These are phyloP conservation scores for Nesidiocoris tenuis DNA, from an alignment of 2,888 invertebrate species.

Conservation along the genomic window DNA sequence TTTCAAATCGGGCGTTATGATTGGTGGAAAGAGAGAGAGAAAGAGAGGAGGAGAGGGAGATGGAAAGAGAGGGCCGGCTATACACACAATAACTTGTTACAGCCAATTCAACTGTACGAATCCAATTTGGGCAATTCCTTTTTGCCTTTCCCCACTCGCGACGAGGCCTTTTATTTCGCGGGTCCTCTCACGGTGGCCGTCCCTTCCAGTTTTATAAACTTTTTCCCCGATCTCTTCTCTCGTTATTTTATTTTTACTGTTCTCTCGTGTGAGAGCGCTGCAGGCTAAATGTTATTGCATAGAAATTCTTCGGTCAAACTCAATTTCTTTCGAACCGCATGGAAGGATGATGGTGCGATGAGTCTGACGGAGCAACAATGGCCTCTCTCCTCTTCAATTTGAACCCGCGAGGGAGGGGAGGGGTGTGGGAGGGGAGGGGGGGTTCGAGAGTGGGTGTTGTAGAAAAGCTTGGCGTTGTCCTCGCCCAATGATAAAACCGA, in stretches of 20 bases:
- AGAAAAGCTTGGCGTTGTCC: too few relatives aligned
- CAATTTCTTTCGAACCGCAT: not conserved
- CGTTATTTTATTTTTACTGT: not conserved
- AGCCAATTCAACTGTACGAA: constrained; percentile 49
- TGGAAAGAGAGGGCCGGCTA: constrained; percentile 18
- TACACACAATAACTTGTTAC: constrained; percentile 50
- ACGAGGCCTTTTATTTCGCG: constrained; percentile 11
- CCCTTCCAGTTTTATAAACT: constrained; percentile 18
- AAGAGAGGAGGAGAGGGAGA: constrained; percentile 24
- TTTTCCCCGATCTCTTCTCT: not conserved
- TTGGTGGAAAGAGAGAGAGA: constrained; percentile 47
- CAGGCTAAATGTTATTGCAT: constrained; percentile 31
- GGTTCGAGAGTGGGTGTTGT: too few relatives aligned
- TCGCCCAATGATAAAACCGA: too few relatives aligned
- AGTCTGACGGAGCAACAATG: not conserved
- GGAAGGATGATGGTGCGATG: not conserved
- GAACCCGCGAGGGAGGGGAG: not conserved
- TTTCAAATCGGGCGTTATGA: constrained; percentile 48
- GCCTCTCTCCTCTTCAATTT: not conserved
- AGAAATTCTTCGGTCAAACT: constrained; percentile 15
- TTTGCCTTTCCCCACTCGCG: constrained; percentile 34
- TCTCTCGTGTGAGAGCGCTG: constrained; percentile 7
- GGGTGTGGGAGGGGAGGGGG: too few relatives aligned
- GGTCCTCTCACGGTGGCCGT: constrained; percentile 20
- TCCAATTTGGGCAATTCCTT: constrained; percentile 49